Base-by-base conservation (phyloP, 2,113 vertebrate species). In the Tachycineta bicolor region DNA sequence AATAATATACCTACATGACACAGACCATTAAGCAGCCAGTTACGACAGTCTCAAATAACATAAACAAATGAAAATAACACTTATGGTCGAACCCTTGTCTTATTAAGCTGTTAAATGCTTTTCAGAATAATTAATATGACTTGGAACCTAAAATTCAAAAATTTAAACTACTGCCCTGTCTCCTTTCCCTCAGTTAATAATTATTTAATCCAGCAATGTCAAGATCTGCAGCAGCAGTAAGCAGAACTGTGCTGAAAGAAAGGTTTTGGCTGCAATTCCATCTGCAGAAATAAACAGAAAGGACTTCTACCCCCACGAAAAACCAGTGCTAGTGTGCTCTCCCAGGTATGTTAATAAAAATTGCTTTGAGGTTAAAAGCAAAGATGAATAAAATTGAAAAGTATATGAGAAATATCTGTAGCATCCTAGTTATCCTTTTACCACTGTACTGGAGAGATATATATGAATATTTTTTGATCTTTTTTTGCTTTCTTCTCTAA, bases 1-100 rank as follows among this genome's bases (percentile, higher is more conserved):
- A 97, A 96, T 96, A 93, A 97, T 92, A 95, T 39, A 97, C 89
- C 93, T 94, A 93, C 75, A 93, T 75, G 94, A 97, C 94, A 95
- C 64, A 82, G 94, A 70, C 89, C 84, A 97, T 98, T 97, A 97
- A 92, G 77, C 96, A 97, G 74, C 62, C 75, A 69, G 46, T 75
- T 85, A 93, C 62, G 89, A 90, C 43, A 52, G 58, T 84, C 74
- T 91, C 17, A 10, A 82, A 90, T 88, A 96, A 96, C 53, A 93
- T 37, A 92, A 94, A 95, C 68, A 96, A 96, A 96, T 93, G 53
- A 60, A 94, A 95, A 87, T 82, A 68, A 83, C 83, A 80, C 81
- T 94, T 94, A 89, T 43, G 83, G 86, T 87, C 86, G 95, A 97
- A 90, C 56, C 70, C 80, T 89, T 92, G 87, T 83, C 89, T 96